Evolutionary conservation across 2,888 invertebrate genomes (phyloP).

Genomic region (Thecocarcelia acutangulata): DNA sequence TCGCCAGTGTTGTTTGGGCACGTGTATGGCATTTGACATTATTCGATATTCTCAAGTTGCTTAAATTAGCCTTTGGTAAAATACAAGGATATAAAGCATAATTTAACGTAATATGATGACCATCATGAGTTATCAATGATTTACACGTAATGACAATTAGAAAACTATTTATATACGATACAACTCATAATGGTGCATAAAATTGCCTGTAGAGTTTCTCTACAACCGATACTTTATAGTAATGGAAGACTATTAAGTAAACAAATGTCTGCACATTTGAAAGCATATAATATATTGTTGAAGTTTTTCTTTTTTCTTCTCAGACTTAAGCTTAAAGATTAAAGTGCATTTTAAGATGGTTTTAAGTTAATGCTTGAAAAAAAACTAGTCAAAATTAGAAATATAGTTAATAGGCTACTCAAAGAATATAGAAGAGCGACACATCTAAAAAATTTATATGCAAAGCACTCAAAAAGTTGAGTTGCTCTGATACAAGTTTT

Average conservation of each 20-base stretch:
- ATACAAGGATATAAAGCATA: constrained; percentile 59
- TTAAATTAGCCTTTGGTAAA: constrained; percentile 40
- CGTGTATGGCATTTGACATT: constrained; percentile 28
- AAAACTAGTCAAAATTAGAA: too few relatives aligned
- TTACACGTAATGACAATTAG: constrained; percentile 68
- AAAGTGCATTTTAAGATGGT: too few relatives aligned
- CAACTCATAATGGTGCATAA: not conserved
- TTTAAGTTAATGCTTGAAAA: too few relatives aligned
- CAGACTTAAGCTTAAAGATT: too few relatives aligned
- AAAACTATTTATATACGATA: constrained; percentile 29
- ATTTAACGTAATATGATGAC: constrained; percentile 66
- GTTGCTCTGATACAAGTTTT: too few relatives aligned
- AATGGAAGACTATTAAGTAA: not conserved
- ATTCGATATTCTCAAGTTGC: constrained; percentile 38
- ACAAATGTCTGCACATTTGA: too few relatives aligned
- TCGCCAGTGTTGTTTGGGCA: not conserved
- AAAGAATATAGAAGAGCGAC: too few relatives aligned
- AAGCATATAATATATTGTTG: too few relatives aligned
- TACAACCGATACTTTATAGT: not conserved
- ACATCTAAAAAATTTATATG: too few relatives aligned
- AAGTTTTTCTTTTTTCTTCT: too few relatives aligned
- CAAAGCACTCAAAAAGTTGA: too few relatives aligned
- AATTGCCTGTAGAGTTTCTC: not conserved
- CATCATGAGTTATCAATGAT: constrained; percentile 60
- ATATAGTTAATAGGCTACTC: too few relatives aligned